A percentile compares a stretch with the other conserved stretches of the same genome.
phyloP scores from a whole-genome alignment of 2,113 vertebrate species.

The Vireo altiloquus region DNA sequence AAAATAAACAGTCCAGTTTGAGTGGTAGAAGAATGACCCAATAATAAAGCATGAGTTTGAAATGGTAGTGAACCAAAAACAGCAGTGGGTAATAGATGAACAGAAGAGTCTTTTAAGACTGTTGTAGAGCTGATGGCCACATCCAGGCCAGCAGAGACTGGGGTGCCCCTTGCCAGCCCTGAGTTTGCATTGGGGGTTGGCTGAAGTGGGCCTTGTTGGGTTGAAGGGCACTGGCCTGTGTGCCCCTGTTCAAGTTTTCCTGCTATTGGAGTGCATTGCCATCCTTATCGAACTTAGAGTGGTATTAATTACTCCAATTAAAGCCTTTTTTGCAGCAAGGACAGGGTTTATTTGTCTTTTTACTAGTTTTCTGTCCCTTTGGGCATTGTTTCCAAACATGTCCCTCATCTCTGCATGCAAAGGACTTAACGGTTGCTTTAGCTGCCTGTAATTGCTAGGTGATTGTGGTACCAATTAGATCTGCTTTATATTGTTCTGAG shows the following conservation, averaged over 20 bases:
- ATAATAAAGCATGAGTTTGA: neutral
- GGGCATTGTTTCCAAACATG: neutral
- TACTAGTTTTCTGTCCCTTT: neutral
- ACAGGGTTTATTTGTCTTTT: neutral
- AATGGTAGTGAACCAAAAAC: neutral
- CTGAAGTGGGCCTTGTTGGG: neutral
- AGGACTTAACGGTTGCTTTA: neutral
- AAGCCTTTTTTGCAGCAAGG: neutral
- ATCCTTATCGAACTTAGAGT: neutral
- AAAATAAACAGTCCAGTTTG: no score
- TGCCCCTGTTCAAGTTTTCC: neutral
- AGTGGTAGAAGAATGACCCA: neutral
- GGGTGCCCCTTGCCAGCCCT: neutral
- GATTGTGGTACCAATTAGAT: no score
- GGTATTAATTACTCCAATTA: neutral
- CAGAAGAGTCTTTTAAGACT: neutral
- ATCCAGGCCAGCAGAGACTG: fast-evolving
- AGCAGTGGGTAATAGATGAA: neutral
- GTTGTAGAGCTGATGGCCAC: neutral
- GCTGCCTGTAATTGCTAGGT: neutral
- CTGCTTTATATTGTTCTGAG: neutral
- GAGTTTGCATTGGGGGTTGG: neutral
- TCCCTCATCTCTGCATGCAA: fast-evolving
- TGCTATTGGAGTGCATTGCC: neutral
- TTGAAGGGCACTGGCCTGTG: fast-evolving